Evolutionary conservation across 2,888 invertebrate genomes (phyloP).

Genomic region (Amphipoea oculea): DNA sequence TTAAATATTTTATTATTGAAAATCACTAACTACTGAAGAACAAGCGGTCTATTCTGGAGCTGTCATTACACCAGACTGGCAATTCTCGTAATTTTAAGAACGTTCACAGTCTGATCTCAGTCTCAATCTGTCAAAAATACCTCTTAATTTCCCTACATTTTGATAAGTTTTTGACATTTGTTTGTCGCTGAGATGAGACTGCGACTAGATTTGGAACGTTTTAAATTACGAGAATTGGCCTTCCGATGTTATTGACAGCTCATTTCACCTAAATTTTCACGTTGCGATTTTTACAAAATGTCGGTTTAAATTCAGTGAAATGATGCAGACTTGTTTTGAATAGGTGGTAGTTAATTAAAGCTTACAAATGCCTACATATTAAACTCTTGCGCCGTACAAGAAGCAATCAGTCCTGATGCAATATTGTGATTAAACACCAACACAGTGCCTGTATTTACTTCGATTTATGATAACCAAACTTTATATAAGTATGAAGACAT

Average conservation of each 20-base stretch:
- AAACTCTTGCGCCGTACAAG: neutral
- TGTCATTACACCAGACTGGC: neutral
- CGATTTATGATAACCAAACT: neutral
- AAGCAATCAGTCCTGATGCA: slow-evolving; percentile 11
- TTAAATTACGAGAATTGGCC: no score
- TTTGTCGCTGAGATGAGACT: no score
- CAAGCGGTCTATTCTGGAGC: neutral
- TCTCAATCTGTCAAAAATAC: no score
- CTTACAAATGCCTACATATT: neutral
- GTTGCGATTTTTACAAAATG: neutral
- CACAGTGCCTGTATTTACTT: neutral
- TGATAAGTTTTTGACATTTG: no score
- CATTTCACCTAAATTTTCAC: neutral
- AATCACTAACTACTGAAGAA: neutral
- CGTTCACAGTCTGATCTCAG: no score
- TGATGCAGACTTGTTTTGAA: neutral
- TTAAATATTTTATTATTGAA: neutral
- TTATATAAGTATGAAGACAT: neutral
- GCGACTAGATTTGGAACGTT: no score
- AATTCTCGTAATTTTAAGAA: no score
- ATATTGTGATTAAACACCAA: slow-evolving; percentile 23
- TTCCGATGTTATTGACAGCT: neutral
- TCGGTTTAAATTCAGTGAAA: neutral
- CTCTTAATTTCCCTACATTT: no score
- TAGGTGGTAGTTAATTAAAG: neutral